Base-by-base conservation (phyloP, 2,888 invertebrate genomes). In the Biston betularia region DNA sequence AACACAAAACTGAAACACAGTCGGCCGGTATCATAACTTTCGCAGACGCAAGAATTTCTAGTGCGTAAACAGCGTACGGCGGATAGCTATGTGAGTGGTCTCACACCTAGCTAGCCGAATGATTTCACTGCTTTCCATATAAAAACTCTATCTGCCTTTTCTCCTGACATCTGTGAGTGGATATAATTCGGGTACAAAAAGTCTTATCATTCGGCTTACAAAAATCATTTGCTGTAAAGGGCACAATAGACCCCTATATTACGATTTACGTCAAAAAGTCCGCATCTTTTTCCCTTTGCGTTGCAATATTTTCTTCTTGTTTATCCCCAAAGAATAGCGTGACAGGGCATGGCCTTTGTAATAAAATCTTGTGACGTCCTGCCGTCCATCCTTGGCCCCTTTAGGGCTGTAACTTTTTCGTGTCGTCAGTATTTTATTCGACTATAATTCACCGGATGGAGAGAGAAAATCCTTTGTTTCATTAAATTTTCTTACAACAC, bases 391-490 rank as follows among this genome's bases (percentile, higher is more conserved):
- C 76, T 79, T 74, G 78, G 81, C 80, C 85, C 89, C 89, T 90
- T 89, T 86, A 89, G 83, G 82, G 80, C 81, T 74, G 88, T 89
- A 88, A 89, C 89, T 90, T 86, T 86, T 85, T 86, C 83, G 83
- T 85, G 89, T 89, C 89, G 80, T 85, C 88, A 80, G 86, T 85
- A 86, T 87, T 90, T 90, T 89, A 88, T 89, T 88, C 79, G 81
- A 78, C 84, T 83, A 88, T 90, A 89, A 88, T 87, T 89, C 87
- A 88, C 83, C 66, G 77, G 80, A 79, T 62, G 70, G 77, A 78
- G 74, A 78, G 79, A 79, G 78, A 82, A 79, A 76, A 82, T 83
- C 83, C 80, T 84, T 85, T 86, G 84, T 88, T 88, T 89, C 85
- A 85, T 87, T 85, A 87, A 84, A 86, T 85, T 85, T 82, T 68